These are phyloP conservation scores for Alca torda DNA, from an alignment of 2,797 vertebrate species.

Conservation along the genomic window DNA sequence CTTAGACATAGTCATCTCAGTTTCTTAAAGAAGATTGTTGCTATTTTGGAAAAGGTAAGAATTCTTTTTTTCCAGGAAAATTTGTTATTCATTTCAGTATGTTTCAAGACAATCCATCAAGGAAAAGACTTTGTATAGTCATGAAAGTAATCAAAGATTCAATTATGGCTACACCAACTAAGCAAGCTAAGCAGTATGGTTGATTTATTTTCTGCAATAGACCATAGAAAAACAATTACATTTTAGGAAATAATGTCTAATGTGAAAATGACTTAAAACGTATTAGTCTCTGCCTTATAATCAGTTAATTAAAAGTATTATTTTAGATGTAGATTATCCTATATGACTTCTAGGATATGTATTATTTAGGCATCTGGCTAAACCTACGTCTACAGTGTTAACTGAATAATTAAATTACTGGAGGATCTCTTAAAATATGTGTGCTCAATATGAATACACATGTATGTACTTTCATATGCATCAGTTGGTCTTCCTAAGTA, in stretches of 20 bases:
- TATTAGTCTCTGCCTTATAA: not conserved
- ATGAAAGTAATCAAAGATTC: constrained; percentile 33
- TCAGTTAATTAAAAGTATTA: not conserved
- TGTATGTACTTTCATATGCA: not conserved
- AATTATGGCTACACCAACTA: constrained; percentile 13
- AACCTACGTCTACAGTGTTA: not conserved
- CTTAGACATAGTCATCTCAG: not conserved
- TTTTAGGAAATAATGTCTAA: not conserved
- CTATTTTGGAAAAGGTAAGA: constrained; percentile 14
- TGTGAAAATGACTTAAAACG: not conserved
- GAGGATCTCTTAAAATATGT: not conserved
- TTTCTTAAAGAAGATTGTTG: constrained; percentile 19
- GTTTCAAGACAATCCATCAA: constrained; percentile 3
- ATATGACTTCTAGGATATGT: not conserved
- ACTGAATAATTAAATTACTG: not conserved
- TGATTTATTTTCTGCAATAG: constrained; percentile 26
- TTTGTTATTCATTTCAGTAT: not conserved
- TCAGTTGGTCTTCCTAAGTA: not conserved
- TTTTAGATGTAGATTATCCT: not conserved
- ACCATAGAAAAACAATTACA: not conserved
- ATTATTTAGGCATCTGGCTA: not conserved
- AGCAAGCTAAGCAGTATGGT: not conserved
- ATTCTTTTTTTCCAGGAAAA: not conserved
- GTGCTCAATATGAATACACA: not conserved
- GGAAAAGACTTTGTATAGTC: constrained; percentile 4